Conservation (phyloP, 2,888 invertebrate genomes). For the Lasioglossum morio region DNA sequence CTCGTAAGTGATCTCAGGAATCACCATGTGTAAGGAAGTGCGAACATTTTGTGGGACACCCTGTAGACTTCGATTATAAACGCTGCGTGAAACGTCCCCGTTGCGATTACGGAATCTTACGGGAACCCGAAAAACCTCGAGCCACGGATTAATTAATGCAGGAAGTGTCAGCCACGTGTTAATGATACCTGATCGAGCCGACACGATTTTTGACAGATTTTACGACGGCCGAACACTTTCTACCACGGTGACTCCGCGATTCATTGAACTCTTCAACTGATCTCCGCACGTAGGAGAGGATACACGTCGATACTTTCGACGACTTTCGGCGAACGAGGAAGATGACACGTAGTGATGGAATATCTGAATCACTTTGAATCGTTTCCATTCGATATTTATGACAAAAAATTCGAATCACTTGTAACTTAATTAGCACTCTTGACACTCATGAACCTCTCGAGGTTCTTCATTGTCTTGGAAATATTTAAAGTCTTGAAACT, state of each 20-base stretch:
- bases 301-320: not conserved
- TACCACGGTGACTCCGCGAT: not conserved
- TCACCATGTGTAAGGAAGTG: too few species aligned
- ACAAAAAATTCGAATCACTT: too few species aligned
- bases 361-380: too few species aligned
- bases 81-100: slow-evolving; percentile 1
- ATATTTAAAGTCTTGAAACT: too few species aligned
- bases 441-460: too few species aligned
- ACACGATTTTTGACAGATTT: slow-evolving; percentile 25
- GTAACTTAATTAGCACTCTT: too few species aligned
- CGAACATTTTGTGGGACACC: too few species aligned
- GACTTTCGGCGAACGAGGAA: not conserved
- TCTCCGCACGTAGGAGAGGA: not conserved
- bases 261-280: slow-evolving; percentile 9
- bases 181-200: slow-evolving; percentile 27
- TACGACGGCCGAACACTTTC: slow-evolving; percentile 15
- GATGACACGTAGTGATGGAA: not conserved
- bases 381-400: too few species aligned
- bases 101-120: slow-evolving; percentile 27
- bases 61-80: not conserved
- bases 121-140: slow-evolving; percentile 18
- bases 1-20: too few species aligned
- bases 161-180: slow-evolving; percentile 40
- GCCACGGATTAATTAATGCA: slow-evolving; percentile 31
- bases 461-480: too few species aligned